Percentiles rank a stretch among this genome's conserved stretches.
These are phyloP conservation scores for Acinonyx jubatus DNA, from an alignment of 2,113 vertebrate species.

Conservation along the genomic window DNA sequence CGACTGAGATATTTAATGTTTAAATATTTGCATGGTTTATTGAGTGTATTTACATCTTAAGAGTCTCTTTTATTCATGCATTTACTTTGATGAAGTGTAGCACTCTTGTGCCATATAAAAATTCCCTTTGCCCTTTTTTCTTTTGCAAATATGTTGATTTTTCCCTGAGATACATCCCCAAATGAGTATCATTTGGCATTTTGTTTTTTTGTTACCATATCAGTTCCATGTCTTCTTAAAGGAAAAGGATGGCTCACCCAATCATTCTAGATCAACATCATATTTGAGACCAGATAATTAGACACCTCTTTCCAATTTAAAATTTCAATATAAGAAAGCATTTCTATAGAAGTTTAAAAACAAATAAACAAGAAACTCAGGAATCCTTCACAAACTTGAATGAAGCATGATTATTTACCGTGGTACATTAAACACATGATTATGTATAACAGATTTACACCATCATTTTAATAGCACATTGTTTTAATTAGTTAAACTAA, in stretches of 20 bases:
- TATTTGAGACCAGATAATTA: background rate
- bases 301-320: background rate
- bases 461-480: conserved; percentile 40
- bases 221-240: background rate
- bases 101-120: background rate
- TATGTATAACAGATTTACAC: conserved; percentile 19
- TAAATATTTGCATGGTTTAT: conserved; percentile 43
- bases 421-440: conserved; percentile 41
- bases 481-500: conserved; percentile 65
- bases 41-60: conserved; percentile 55
- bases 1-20: conserved; percentile 57
- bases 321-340: background rate
- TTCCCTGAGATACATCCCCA: background rate
- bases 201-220: background rate
- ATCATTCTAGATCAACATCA: background rate
- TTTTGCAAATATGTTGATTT: conserved; percentile 22
- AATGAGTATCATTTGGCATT: background rate
- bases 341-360: background rate
- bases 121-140: conserved; percentile 30
- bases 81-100: conserved; percentile 39
- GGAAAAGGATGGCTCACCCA: background rate
- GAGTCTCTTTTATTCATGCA: conserved; percentile 67
- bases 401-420: background rate
- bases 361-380: background rate
- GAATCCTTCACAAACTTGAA: background rate